Conservation (phyloP, 2,888 invertebrate genomes). For the Melolontha melolontha region DNA sequence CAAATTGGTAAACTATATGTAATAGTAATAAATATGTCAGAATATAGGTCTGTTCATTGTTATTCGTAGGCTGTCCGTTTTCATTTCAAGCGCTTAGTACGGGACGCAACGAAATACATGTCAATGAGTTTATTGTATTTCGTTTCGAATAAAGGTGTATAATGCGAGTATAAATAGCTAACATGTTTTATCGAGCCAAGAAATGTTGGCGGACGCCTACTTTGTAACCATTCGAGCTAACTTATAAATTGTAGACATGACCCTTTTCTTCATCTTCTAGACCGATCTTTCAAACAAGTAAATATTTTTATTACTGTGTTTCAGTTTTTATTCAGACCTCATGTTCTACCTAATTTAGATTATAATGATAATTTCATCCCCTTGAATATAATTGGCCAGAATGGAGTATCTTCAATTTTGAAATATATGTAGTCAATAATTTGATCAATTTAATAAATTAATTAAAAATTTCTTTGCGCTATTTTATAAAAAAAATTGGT, state of each 20-base stretch:
- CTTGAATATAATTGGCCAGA: too few species aligned
- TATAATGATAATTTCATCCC: too few species aligned
- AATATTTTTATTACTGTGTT: too few species aligned
- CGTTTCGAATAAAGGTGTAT: constrained; percentile 22
- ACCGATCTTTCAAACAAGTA: too few species aligned
- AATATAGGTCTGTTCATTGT: constrained; percentile 14
- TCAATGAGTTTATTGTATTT: constrained; percentile 38
- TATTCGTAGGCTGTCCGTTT: constrained; percentile 14
- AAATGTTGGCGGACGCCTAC: constrained; percentile 32
- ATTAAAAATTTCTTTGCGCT: too few species aligned
- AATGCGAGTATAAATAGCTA: constrained; percentile 29
- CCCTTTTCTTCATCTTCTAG: too few species aligned
- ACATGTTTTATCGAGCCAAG: constrained; percentile 23
- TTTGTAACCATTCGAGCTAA: not conserved
- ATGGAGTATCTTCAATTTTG: too few species aligned
- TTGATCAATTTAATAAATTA: too few species aligned
- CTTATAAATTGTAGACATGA: not conserved
- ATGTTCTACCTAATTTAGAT: too few species aligned
- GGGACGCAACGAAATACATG: constrained; percentile 19
- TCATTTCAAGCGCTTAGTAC: not conserved
- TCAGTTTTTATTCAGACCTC: too few species aligned
- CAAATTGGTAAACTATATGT: constrained; percentile 11
- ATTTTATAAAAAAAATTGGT: too few species aligned
- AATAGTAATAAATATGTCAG: constrained; percentile 21
- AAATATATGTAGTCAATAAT: too few species aligned